Percentiles rank a stretch among this genome's conserved stretches.
Evolutionary conservation across 2,797 vertebrate species (phyloP).

Genomic region (Poeciliopsis paucimaculata): DNA sequence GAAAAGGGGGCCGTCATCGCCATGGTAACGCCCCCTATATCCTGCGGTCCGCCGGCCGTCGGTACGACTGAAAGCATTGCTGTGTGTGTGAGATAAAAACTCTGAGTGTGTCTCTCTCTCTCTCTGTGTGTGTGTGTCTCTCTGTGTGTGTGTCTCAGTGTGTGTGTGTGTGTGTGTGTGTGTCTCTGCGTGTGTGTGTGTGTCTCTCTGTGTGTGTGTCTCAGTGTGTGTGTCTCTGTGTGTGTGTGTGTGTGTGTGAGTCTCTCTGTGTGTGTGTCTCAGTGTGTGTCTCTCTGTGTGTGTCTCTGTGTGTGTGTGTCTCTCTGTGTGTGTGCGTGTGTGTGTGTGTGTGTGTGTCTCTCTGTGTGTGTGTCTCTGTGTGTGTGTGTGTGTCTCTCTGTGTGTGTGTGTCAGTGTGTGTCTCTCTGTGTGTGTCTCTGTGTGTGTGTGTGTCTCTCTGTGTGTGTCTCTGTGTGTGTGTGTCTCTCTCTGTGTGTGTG

Average conservation of each 20-base stretch:
- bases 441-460: constrained; percentile 47
- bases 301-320: constrained; percentile 19
- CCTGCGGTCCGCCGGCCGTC: constrained; percentile 27
- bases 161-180: no score
- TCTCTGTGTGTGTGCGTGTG: constrained; percentile 29
- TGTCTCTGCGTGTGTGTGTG: constrained; percentile 30
- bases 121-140: constrained; percentile 27
- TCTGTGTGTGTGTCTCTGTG: no score
- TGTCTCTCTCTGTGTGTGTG: constrained; percentile 10
- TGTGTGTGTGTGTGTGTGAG: no score
- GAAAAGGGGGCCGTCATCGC: constrained; percentile 48
- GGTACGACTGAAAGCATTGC: constrained; percentile 53
- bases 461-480: not conserved
- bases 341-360: no score
- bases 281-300: no score
- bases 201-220: no score
- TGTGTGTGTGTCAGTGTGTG: no score
- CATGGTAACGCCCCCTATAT: constrained; percentile 67
- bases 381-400: no score
- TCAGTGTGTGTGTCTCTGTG: no score
- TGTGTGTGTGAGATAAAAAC: constrained; percentile 54
- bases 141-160: constrained; percentile 28
- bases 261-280: no score
- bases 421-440: not conserved
- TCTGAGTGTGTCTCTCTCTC: constrained; percentile 17